Evolutionary conservation across 1,140 invertebrate species (phyloP).

Genomic region (Littorina saxatilis): DNA sequence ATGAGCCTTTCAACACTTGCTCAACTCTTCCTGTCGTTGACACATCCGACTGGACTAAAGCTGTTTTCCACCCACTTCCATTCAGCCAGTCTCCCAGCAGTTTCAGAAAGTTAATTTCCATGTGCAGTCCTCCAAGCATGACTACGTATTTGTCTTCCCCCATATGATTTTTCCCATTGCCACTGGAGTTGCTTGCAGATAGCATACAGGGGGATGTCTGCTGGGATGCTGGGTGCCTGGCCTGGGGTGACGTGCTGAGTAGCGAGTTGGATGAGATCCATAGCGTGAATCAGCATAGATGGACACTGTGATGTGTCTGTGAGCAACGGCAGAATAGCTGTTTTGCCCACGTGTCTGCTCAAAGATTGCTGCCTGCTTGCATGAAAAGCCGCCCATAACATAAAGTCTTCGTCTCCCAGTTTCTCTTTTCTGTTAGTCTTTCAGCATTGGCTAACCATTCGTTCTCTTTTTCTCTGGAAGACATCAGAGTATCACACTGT

Average conservation of each 20-base stretch:
- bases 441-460: too few species aligned
- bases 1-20: slow-evolving; percentile 43
- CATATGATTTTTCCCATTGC: slow-evolving; percentile 53
- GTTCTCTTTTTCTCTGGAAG: too few species aligned
- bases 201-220: slow-evolving; percentile 52
- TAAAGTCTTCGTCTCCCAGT: too few species aligned
- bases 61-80: slow-evolving; percentile 50
- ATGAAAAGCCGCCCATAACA: too few species aligned
- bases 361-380: too few species aligned
- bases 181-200: slow-evolving; percentile 54
- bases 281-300: slow-evolving; percentile 47
- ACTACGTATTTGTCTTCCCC: slow-evolving; percentile 58
- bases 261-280: slow-evolving; percentile 40
- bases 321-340: slow-evolving; percentile 44
- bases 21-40: slow-evolving; percentile 39
- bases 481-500: too few species aligned
- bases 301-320: slow-evolving; percentile 35
- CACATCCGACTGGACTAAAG: slow-evolving; percentile 47
- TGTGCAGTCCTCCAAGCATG: slow-evolving; percentile 40
- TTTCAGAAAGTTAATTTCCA: too few species aligned
- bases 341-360: too few species aligned
- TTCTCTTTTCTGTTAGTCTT: too few species aligned
- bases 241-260: slow-evolving; percentile 44
- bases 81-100: slow-evolving; percentile 35
- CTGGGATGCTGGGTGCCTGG: slow-evolving; percentile 44